phyloP scores from a whole-genome alignment of 1,140 invertebrate genomes.

The Parasteatoda tepidariorum region DNA sequence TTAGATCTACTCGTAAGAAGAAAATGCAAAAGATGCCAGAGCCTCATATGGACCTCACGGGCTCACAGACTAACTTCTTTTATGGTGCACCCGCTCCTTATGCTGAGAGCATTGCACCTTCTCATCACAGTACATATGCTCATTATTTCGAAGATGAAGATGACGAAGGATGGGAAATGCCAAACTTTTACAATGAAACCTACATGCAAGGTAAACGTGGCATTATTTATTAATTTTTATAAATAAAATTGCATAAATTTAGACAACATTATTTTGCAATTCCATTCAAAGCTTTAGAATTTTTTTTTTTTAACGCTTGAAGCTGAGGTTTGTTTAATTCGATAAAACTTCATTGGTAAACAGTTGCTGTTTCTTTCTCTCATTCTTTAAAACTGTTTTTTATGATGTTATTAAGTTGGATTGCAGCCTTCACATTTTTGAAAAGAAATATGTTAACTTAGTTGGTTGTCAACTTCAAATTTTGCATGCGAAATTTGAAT shows the following conservation, averaged over 20 bases:
- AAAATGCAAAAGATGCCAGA: constrained; percentile 58
- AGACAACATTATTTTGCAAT: neutral
- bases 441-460: too few relatives aligned
- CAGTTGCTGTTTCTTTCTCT: too few relatives aligned
- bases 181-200: constrained; percentile 96
- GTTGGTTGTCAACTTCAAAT: too few relatives aligned
- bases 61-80: constrained; percentile 94
- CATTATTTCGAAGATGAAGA: constrained; percentile 92
- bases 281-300: neutral
- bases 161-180: constrained; percentile 97
- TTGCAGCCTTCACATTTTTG: too few relatives aligned
- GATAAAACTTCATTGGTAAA: too few relatives aligned
- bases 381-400: too few relatives aligned
- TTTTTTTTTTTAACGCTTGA: neutral
- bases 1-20: constrained; percentile 49
- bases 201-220: constrained; percentile 83
- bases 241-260: neutral
- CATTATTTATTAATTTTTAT: neutral
- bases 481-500: too few relatives aligned
- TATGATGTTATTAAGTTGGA: too few relatives aligned
- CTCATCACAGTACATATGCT: constrained; percentile 95
- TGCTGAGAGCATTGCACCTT: constrained; percentile 93
- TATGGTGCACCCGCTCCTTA: constrained; percentile 92
- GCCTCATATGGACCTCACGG: constrained; percentile 55
- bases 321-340: too few relatives aligned